Evolutionary conservation across 2,797 vertebrate genomes (phyloP).

Genomic region (Sebastes minor): DNA sequence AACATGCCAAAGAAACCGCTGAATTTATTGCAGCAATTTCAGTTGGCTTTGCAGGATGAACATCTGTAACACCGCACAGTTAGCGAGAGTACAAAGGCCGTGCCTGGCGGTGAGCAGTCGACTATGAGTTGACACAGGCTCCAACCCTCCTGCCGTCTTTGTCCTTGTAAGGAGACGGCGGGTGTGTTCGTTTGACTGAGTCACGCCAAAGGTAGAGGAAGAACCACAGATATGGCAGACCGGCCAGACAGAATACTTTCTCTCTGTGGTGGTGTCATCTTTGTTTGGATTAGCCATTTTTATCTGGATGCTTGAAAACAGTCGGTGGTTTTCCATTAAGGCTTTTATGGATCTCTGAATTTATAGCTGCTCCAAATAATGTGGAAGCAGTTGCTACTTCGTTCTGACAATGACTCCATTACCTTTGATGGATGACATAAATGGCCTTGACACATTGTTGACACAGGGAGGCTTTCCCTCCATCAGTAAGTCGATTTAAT

Average conservation of each 20-base stretch:
- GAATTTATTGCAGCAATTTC: background rate
- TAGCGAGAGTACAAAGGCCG: background rate
- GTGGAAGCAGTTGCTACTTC: constrained; percentile 8
- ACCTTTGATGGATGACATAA: constrained; percentile 21
- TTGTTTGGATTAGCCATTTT: constrained; percentile 49
- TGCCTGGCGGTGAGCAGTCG: constrained; percentile 46
- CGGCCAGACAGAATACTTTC: constrained; percentile 40
- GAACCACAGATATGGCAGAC: constrained; percentile 23
- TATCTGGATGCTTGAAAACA: constrained; percentile 20
- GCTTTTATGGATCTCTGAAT: constrained; percentile 20
- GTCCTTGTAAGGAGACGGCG: constrained; percentile 84
- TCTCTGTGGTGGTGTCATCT: constrained; percentile 28
- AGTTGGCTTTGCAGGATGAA: background rate
- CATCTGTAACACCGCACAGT: background rate
- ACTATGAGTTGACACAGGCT: constrained; percentile 60
- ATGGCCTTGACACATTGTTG: constrained; percentile 23
- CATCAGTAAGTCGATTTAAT: constrained; percentile 19
- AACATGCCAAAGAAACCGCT: background rate
- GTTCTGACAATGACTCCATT: constrained; percentile 26
- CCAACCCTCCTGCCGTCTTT: constrained; percentile 58
- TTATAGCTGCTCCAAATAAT: constrained; percentile 13
- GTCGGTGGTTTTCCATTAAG: constrained; percentile 30
- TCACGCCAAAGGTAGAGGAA: constrained; percentile 57
- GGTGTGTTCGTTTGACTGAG: constrained; percentile 62
- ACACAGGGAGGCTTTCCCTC: constrained; percentile 2